Evolutionary conservation across 1,140 invertebrate species (phyloP).

Genomic region (Proales similis): DNA sequence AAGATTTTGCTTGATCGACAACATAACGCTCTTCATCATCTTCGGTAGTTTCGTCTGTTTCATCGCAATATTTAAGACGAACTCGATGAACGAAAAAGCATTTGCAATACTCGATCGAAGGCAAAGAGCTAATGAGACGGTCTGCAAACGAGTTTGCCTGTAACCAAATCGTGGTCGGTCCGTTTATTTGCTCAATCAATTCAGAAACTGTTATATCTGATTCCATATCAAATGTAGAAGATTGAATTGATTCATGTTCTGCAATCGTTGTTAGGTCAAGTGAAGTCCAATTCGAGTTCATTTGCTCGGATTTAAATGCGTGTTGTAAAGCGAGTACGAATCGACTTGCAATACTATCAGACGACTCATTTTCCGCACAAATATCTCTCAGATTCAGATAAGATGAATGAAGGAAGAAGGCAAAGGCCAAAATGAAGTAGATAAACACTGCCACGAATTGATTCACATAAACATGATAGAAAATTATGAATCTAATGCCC

Average conservation of each 20-base stretch:
- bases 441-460: not conserved
- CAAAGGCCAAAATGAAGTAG: not conserved
- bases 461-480: constrained; percentile 20
- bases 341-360: no score
- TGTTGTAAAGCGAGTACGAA: no score
- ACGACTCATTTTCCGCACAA: no score
- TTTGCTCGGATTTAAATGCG: no score
- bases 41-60: constrained; percentile 31
- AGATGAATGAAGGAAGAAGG: constrained; percentile 8
- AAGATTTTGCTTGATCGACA: not conserved
- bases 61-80: constrained; percentile 7
- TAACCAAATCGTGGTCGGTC: constrained; percentile 30
- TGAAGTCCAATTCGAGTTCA: no score
- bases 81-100: constrained; percentile 16
- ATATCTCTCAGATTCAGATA: no score
- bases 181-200: constrained; percentile 36
- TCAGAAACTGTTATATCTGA: constrained; percentile 32
- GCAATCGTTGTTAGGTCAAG: no score
- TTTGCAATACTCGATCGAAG: constrained; percentile 25
- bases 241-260: not conserved
- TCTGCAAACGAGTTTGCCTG: constrained; percentile 23
- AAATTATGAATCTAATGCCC: constrained; percentile 12
- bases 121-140: constrained; percentile 10
- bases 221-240: not conserved
- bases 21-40: not conserved